These are phyloP conservation scores for Alectura lathami DNA, from an alignment of 2,113 vertebrate species.

Conservation along the genomic window DNA sequence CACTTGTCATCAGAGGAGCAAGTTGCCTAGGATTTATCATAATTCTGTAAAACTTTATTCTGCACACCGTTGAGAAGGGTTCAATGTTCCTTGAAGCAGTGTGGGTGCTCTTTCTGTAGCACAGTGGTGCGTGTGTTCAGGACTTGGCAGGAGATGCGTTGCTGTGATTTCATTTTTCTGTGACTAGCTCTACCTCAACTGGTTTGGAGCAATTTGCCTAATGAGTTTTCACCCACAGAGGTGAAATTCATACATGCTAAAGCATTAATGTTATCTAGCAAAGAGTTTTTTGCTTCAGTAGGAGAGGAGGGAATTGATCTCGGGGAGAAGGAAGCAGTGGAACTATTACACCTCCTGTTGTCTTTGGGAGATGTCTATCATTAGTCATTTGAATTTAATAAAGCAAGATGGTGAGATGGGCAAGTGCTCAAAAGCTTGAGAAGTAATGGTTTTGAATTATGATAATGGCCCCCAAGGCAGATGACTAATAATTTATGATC, in stretches of 20 bases:
- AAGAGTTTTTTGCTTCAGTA: neutral
- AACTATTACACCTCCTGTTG: neutral
- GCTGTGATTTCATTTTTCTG: neutral
- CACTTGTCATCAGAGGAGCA: neutral
- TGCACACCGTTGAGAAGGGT: neutral
- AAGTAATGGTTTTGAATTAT: constrained; percentile 27
- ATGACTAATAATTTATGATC: constrained; percentile 69
- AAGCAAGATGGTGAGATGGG: constrained; percentile 9
- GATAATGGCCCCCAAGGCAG: constrained; percentile 58
- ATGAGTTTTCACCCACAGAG: neutral
- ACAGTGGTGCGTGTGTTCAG: neutral
- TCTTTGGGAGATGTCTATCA: neutral
- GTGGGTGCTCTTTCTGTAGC: neutral
- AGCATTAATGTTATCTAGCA: neutral
- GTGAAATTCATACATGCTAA: neutral
- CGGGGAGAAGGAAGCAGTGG: neutral
- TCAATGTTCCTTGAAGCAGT: neutral
- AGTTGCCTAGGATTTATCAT: neutral
- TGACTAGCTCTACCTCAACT: neutral
- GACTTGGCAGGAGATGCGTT: neutral
- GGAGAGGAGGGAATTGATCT: neutral
- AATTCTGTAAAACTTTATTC: neutral
- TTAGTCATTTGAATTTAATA: constrained; percentile 38
- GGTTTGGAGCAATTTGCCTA: neutral
- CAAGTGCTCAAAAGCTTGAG: constrained; percentile 10